These are phyloP conservation scores for Vipera ursinii DNA, from an alignment of 2,797 vertebrate species.

Conservation along the genomic window DNA sequence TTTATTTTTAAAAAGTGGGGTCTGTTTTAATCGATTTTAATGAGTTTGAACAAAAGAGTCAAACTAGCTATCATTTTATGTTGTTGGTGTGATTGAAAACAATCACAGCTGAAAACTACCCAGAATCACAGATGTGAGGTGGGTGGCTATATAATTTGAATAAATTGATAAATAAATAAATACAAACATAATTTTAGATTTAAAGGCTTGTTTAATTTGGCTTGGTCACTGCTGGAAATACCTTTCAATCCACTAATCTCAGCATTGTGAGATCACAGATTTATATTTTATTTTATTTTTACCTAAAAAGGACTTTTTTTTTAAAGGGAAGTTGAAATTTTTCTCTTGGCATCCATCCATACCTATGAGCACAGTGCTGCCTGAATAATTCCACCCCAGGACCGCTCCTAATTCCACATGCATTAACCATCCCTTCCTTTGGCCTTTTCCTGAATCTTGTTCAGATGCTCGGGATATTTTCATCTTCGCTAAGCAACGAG, in stretches of 20 bases:
- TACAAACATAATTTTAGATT: neutral
- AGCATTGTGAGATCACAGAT: neutral
- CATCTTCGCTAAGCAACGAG: constrained; percentile 68
- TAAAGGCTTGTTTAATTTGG: neutral
- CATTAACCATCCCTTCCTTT: constrained; percentile 22
- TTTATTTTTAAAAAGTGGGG: neutral
- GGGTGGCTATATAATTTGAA: neutral
- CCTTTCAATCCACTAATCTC: neutral
- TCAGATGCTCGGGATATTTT: constrained; percentile 64
- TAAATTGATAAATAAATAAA: neutral
- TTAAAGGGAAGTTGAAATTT: neutral
- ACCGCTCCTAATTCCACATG: neutral
- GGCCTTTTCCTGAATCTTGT: neutral
- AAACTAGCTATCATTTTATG: neutral
- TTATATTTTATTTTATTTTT: neutral
- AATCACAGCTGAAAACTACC: neutral
- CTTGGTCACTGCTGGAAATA: neutral
- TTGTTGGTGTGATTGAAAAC: neutral
- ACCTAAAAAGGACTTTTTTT: neutral
- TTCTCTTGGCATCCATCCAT: neutral
- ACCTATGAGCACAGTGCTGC: neutral
- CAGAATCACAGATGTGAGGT: neutral
- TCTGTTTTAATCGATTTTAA: neutral
- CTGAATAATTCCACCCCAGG: neutral
- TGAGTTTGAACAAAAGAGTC: neutral